phyloP scores from a whole-genome alignment of 2,888 invertebrate genomes.

The Pharmacophagus antenor region DNA sequence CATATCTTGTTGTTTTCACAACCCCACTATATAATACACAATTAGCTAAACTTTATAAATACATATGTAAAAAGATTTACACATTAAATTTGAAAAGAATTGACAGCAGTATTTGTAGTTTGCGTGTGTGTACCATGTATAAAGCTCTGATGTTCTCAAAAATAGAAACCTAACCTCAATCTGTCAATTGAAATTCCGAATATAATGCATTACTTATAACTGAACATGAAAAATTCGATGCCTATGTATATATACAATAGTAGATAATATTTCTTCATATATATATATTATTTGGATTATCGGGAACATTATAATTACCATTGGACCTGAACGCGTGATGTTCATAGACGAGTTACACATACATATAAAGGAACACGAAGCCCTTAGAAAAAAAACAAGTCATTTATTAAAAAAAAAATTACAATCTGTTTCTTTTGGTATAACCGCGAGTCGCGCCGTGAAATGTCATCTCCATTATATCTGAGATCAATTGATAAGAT shows the following conservation, averaged over 20 bases:
- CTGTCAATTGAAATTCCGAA: no score
- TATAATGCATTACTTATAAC: no score
- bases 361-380: constrained; percentile 69
- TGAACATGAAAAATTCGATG: not conserved
- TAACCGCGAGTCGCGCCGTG: constrained; percentile 58
- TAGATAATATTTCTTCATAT: no score
- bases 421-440: constrained; percentile 74
- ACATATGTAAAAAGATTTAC: not conserved
- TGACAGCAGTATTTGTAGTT: not conserved
- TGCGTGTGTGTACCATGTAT: no score
- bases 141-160: no score
- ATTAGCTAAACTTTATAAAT: not conserved
- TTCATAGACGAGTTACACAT: not conserved
- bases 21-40: constrained; percentile 24
- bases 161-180: no score
- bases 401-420: constrained; percentile 51
- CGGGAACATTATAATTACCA: not conserved
- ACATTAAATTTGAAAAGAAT: not conserved
- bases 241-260: no score
- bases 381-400: constrained; percentile 53
- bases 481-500: constrained; percentile 72
- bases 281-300: no score
- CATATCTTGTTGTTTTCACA: constrained; percentile 28
- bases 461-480: constrained; percentile 46
- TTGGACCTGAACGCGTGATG: not conserved